Percentiles rank a stretch among this genome's conserved stretches.
These are phyloP conservation scores for Latrodectus elegans DNA, from an alignment of 2,888 invertebrate species.

Conservation along the genomic window DNA sequence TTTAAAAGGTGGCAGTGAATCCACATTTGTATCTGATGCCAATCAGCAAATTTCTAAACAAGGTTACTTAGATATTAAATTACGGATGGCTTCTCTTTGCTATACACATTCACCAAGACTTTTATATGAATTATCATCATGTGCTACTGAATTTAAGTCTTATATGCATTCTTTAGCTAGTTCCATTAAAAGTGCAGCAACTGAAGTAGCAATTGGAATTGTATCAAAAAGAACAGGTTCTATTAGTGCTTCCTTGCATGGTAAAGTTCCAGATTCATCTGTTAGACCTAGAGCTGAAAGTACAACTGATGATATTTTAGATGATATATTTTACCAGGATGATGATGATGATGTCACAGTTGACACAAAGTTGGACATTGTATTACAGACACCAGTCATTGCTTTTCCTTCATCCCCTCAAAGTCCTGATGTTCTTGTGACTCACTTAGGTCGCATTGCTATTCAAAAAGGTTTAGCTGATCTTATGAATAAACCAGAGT, in stretches of 20 bases:
- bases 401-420: constrained; percentile 86
- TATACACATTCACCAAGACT: constrained; percentile 94
- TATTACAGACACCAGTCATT: constrained; percentile 92
- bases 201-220: constrained; percentile 93
- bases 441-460: constrained; percentile 92
- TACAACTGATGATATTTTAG: constrained; percentile 69
- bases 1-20: background rate
- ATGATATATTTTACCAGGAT: constrained; percentile 29
- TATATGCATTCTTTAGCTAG: constrained; percentile 88
- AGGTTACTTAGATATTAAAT: constrained; percentile 73
- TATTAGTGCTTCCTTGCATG: constrained; percentile 57
- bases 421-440: constrained; percentile 89
- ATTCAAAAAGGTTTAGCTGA: constrained; percentile 71
- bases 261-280: constrained; percentile 29
- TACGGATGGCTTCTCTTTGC: constrained; percentile 91
- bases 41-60: background rate
- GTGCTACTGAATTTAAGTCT: constrained; percentile 92
- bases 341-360: constrained; percentile 37
- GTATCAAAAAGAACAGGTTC: constrained; percentile 72
- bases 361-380: constrained; percentile 79
- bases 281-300: constrained; percentile 71
- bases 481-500: constrained; percentile 13
- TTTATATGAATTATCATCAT: constrained; percentile 88
- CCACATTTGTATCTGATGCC: background rate
- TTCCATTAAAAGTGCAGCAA: constrained; percentile 91